Evolutionary conservation across 2,797 vertebrate genomes (phyloP), one percentile per base, ranked within the genome.

Genomic region (Rousettus madagascariensis): DNA sequence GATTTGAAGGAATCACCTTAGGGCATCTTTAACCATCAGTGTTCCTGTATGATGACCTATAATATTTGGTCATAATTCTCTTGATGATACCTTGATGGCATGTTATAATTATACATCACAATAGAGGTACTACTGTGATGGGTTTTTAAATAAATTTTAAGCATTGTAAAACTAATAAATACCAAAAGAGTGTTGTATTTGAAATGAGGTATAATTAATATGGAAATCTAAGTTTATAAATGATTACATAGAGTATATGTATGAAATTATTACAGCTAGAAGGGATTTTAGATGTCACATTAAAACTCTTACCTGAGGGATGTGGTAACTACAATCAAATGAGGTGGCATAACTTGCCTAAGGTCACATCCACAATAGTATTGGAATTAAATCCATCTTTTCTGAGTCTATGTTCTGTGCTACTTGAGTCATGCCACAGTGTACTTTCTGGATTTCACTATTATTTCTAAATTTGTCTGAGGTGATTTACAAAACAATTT

Each of bases 61-160:
- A 85, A 46, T 10, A 57, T 75, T 92, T n/a, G 8, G 0, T 0
- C 10, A 46, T 0, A 0, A 83, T 66, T 46, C 6, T n/a, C 24
- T 36, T 68, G 20, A 53, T 36, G 26, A 63, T 75, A 66, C 7
- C 36, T 86, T 33, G 57, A n/a, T 30, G 13, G 2, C 74, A 33
- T 19, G 2, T 28, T 88, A 17, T 43, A 92, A 51, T 49, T 75
- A 6, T 55, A 36, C 6, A 1, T 77, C 13, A 36, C 12, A 61
- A 5, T 28, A 61, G 6, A 74, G 1, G 9, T 26, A 38, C 46
- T 90, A 16, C 0, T 77, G 17, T n/a, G 15, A 77, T 93, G 6
- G 46, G 33, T 28, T 71, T 88, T 90, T 51, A 74, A 85, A 57
- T 55, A 92, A 46, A 63, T 43, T 33, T 69, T n/a, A n/a, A 71